Evolutionary conservation across 2,888 invertebrate species (phyloP).

Genomic region (Raillietiella orientalis): DNA sequence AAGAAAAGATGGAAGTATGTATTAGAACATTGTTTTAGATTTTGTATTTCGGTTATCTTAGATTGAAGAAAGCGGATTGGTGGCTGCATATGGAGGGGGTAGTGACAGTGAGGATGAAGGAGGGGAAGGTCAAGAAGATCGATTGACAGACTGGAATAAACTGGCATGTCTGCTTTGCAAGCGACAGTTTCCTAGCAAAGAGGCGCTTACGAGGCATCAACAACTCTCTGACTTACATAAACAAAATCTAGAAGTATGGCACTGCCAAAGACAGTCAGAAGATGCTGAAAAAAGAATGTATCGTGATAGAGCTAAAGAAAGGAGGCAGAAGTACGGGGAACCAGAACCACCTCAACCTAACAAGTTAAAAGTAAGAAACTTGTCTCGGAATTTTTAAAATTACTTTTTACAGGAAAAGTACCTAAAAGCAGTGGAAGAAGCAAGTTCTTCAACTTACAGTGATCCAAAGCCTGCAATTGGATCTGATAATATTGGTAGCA

Average conservation of each 20-base stretch:
- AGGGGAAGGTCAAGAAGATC: conserved; percentile 10
- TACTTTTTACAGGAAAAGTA: conserved; percentile 21
- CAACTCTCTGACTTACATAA: conserved; percentile 81
- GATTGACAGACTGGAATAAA: conserved; percentile 40
- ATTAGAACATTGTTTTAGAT: too few relatives aligned
- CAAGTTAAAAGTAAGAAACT: conserved; percentile 22
- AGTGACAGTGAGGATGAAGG: conserved; percentile 27
- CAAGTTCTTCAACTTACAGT: conserved; percentile 13
- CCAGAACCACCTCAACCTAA: conserved; percentile 42
- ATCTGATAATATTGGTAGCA: conserved; percentile 73
- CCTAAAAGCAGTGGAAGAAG: conserved; percentile 19
- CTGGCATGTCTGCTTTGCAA: conserved; percentile 81
- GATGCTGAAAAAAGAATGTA: conserved; percentile 18
- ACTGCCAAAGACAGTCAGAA: neutral
- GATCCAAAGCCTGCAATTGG: conserved; percentile 31
- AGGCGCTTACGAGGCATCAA: conserved; percentile 56
- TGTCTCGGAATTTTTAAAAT: conserved; percentile 1
- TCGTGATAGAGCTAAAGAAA: conserved; percentile 80
- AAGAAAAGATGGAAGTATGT: too few relatives aligned
- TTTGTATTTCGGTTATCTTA: too few relatives aligned
- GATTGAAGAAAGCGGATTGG: too few relatives aligned
- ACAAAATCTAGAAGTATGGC: conserved; percentile 33
- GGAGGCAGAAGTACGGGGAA: conserved; percentile 70
- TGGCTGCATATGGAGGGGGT: conserved; percentile 44
- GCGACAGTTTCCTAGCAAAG: conserved; percentile 61